Base-by-base conservation (phyloP, 2,888 invertebrate species). In the Mellilla xanthometata region DNA sequence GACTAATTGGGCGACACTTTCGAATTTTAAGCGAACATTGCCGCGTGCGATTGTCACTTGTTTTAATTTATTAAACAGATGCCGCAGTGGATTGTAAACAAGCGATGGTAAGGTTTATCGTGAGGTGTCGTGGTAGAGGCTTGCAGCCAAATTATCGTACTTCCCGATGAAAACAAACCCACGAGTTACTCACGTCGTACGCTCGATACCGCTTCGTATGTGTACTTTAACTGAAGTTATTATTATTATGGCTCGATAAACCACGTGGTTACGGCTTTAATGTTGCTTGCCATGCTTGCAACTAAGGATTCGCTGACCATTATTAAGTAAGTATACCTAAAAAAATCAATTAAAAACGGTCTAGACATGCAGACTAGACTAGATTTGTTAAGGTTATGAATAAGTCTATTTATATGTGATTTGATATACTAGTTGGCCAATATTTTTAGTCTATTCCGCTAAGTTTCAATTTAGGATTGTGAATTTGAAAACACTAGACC, bases 121-220 rank as follows among this genome's bases (percentile, higher is more conserved):
- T 29, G n/a, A 11, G 26, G 24, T 26, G 22, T 10, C 11, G 28
- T 51, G 62, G 70, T 64, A 50, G 28, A 56, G 69, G 58, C 62
- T 39, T 73, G 79, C 79, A 76, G 71, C 71, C 73, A 75, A 81
- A 82, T 82, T 80, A 81, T 78, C 62, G 73, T 68, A 70, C 65
- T 79, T 75, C 68, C 71, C 68, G 71, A 75, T 76, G 79, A 76
- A 80, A 79, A 76, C 72, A 76, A 74, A 43, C 70, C 68, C 61
- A 41, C 38, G 62, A 57, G 68, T 68, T 35, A 67, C 64, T 64
- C 60, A 67, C 63, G 60, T 58, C 58, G 54, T 48, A 49, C 65
- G 69, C 56, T 68, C 64, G 67, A 67, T 70, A 62, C 60, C 53
- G 54, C 47, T 57, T 48, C 36, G 47, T 47, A n/a, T n/a, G 43